Percentiles rank a stretch among this genome's conserved stretches.
phyloP scores from a whole-genome alignment of 2,113 vertebrate species.

The Engraulis encrasicolus region DNA sequence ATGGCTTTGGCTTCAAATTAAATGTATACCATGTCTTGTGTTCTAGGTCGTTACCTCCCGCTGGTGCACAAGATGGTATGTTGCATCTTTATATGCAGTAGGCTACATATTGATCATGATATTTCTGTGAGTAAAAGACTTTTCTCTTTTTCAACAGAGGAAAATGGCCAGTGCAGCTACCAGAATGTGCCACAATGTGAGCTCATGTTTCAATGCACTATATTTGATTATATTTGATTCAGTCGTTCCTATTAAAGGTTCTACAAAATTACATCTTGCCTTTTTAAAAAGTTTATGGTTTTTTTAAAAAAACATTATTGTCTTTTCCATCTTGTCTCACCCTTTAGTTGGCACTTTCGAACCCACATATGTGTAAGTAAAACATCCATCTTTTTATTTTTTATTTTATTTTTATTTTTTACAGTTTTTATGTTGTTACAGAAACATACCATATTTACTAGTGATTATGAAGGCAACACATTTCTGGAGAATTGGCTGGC shows the following conservation, averaged over 20 bases:
- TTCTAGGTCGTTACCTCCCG: not conserved
- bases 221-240: not conserved
- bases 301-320: not conserved
- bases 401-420: too few species aligned
- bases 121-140: not conserved
- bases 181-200: not conserved
- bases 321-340: not conserved
- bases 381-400: too few species aligned
- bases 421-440: not conserved
- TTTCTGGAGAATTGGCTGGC: too few species aligned
- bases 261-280: too few species aligned
- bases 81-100: not conserved
- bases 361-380: slow-evolving; percentile 1
- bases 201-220: not conserved
- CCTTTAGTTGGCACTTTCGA: slow-evolving; percentile 3
- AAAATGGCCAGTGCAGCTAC: not conserved
- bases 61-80: not conserved
- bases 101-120: not conserved
- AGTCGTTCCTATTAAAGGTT: too few species aligned
- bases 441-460: too few species aligned
- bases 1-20: not conserved
- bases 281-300: too few species aligned
- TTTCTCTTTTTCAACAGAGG: not conserved
- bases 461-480: too few species aligned
- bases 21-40: not conserved